phyloP scores from a whole-genome alignment of 2,797 vertebrate species.

The Atherinosoma microstoma region DNA sequence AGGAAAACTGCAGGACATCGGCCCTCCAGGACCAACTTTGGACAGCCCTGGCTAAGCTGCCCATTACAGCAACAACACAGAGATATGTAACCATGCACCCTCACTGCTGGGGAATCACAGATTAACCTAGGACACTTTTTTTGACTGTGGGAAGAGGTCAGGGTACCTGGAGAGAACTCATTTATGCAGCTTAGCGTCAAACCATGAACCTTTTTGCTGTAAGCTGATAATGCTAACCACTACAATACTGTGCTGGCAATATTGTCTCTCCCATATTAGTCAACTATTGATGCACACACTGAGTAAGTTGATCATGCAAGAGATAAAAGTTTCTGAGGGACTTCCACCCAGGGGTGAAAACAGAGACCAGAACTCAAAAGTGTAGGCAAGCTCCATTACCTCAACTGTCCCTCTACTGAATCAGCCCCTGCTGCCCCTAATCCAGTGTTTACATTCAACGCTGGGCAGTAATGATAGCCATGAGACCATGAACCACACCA shows the following conservation, averaged over 20 bases:
- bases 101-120: too few relatives aligned
- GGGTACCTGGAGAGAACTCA: too few relatives aligned
- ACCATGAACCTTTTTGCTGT: not conserved
- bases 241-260: not conserved
- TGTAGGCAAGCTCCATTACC: conserved; percentile 38
- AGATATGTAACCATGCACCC: too few relatives aligned
- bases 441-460: conserved; percentile 78
- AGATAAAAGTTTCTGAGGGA: conserved; percentile 42
- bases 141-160: too few relatives aligned
- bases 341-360: conserved; percentile 64
- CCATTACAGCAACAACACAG: too few relatives aligned
- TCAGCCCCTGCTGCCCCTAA: conserved; percentile 70
- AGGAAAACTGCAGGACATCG: too few relatives aligned
- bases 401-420: conserved; percentile 64
- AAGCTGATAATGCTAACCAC: too few relatives aligned
- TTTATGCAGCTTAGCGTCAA: not conserved
- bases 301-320: conserved; percentile 27
- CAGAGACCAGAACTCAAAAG: conserved; percentile 53
- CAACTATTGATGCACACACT: conserved; percentile 37
- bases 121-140: too few relatives aligned
- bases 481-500: conserved; percentile 77
- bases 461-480: conserved; percentile 80
- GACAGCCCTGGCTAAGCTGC: too few relatives aligned
- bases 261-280: conserved; percentile 1
- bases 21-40: too few relatives aligned